A percentile compares a stretch with the other conserved stretches of the same genome.
phyloP scores from a whole-genome alignment of 2,888 invertebrate species.

The Clostera curtula region DNA sequence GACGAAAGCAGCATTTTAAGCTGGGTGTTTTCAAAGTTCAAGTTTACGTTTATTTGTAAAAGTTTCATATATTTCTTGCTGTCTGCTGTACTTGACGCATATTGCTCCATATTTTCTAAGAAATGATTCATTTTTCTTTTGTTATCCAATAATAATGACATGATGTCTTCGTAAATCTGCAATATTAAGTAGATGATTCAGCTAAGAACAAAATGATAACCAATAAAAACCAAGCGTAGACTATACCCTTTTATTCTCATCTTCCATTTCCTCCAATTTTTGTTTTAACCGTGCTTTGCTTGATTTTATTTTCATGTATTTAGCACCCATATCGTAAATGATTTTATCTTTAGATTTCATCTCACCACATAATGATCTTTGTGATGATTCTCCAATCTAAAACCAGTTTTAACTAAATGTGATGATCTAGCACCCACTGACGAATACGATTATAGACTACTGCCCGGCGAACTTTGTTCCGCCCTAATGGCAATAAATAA shows the following conservation, averaged over 20 bases:
- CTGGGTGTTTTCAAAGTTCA: slow-evolving; percentile 37
- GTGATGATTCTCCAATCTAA: slow-evolving; percentile 10
- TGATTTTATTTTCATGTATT: slow-evolving; percentile 34
- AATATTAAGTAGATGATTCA: slow-evolving; percentile 13
- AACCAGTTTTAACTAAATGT: not conserved
- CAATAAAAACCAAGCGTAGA: not conserved
- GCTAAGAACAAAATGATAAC: not conserved
- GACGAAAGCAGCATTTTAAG: slow-evolving; percentile 25
- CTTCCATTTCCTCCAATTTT: slow-evolving; percentile 41
- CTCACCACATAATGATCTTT: slow-evolving; percentile 20
- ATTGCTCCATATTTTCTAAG: slow-evolving; percentile 24
- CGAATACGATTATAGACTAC: too few species aligned
- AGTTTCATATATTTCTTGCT: slow-evolving; percentile 30
- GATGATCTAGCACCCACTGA: too few species aligned
- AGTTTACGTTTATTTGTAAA: slow-evolving; percentile 28
- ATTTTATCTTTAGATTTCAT: slow-evolving; percentile 31
- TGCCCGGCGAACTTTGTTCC: too few species aligned
- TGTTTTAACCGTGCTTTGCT: slow-evolving; percentile 33
- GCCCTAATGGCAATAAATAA: too few species aligned
- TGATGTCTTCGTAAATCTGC: slow-evolving; percentile 29
- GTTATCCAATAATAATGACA: slow-evolving; percentile 29
- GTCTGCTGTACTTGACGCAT: slow-evolving; percentile 20
- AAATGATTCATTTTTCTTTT: slow-evolving; percentile 24
- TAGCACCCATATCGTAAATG: slow-evolving; percentile 31
- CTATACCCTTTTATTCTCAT: slow-evolving; percentile 21